Conservation (phyloP, 2,113 vertebrate genomes). For the Chroicocephalus ridibundus region DNA sequence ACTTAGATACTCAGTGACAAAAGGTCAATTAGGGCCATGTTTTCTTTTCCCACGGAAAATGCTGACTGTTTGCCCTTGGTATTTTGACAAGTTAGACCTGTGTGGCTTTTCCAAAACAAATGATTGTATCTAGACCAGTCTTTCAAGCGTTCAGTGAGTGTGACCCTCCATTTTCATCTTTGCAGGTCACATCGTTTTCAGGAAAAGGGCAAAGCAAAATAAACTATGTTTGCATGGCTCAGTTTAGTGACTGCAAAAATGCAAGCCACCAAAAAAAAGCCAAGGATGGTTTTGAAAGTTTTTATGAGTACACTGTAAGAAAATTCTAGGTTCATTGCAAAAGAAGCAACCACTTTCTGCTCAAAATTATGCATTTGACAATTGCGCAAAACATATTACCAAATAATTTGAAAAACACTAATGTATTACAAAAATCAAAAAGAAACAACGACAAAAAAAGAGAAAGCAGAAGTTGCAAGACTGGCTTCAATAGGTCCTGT, state of each 20-base stretch:
- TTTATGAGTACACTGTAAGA: not conserved
- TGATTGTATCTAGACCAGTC: not conserved
- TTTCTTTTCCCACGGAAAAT: not conserved
- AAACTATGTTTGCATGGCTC: not conserved
- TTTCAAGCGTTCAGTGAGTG: not conserved
- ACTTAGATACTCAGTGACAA: not conserved
- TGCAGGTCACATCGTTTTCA: not conserved
- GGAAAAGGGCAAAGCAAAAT: not conserved
- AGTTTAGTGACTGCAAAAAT: not conserved
- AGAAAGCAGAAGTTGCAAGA: not conserved
- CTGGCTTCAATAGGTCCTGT: not conserved
- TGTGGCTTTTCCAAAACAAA: not conserved
- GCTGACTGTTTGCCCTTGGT: not conserved
- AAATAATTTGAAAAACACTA: not conserved
- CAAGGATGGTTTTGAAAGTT: not conserved
- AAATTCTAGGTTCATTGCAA: not conserved
- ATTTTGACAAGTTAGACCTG: not conserved
- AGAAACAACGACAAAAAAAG: not conserved
- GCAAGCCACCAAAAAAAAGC: not conserved
- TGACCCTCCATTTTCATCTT: not conserved
- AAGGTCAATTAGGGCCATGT: not conserved
- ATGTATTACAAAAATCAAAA: not conserved
- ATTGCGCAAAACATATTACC: not conserved
- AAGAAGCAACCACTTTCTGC: not conserved
- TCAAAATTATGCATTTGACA: not conserved